Evolutionary conservation across 2,888 invertebrate genomes (phyloP).

Genomic region (Leptinotarsa rubiginosa): DNA sequence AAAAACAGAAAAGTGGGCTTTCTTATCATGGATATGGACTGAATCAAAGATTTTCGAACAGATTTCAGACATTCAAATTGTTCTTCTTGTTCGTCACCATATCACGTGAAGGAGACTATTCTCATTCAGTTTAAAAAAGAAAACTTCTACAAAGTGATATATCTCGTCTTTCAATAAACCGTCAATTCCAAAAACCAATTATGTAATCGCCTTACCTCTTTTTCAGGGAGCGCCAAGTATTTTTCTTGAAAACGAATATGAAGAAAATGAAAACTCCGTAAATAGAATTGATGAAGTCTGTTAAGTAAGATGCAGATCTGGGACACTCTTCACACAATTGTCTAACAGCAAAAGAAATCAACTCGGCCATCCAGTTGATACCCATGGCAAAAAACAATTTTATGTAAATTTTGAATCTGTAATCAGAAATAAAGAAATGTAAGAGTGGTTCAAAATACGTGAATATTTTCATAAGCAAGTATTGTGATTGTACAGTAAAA

Average conservation of each 20-base stretch:
- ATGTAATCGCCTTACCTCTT: constrained; percentile 66
- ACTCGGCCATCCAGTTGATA: constrained; percentile 85
- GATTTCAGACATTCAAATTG: too few relatives aligned
- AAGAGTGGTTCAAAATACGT: neutral
- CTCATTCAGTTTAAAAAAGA: too few relatives aligned
- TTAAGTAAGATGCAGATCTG: constrained; percentile 59
- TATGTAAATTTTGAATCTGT: constrained; percentile 81
- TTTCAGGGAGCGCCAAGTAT: constrained; percentile 73
- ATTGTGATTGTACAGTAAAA: neutral
- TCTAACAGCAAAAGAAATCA: constrained; percentile 74
- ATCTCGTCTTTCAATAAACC: neutral
- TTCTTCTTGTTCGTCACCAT: too few relatives aligned
- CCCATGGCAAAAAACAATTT: constrained; percentile 89
- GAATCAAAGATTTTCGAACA: too few relatives aligned
- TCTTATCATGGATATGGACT: too few relatives aligned
- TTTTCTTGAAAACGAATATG: constrained; percentile 80
- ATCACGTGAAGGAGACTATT: too few relatives aligned
- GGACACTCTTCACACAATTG: neutral
- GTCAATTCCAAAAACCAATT: neutral
- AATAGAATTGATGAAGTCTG: constrained; percentile 76
- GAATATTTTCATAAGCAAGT: neutral
- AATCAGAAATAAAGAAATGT: neutral
- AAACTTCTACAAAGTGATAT: neutral
- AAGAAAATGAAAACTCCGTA: constrained; percentile 79
- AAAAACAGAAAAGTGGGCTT: too few relatives aligned